phyloP scores from a whole-genome alignment of 2,113 vertebrate species.

The Oryzias woworae region DNA sequence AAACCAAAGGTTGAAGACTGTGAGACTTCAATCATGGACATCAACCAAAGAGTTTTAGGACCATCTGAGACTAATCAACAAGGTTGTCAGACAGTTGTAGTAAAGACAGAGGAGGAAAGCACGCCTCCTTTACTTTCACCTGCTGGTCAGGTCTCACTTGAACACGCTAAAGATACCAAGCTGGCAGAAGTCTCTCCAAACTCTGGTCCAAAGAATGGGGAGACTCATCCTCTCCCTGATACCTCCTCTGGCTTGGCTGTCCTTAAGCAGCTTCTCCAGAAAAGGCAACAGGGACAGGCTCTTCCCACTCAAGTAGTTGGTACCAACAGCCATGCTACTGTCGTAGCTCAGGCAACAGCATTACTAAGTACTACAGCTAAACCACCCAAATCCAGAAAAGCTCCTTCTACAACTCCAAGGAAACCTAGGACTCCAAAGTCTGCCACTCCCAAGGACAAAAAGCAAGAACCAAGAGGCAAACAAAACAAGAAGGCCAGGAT shows the following conservation, averaged over 20 bases:
- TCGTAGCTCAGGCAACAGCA: slow-evolving; percentile 67
- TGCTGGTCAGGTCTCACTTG: background rate
- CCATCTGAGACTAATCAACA: slow-evolving; percentile 41
- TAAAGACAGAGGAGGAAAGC: slow-evolving; percentile 58
- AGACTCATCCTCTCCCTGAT: slow-evolving; percentile 75
- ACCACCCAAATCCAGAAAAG: slow-evolving; percentile 75
- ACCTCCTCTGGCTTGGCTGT: slow-evolving; percentile 88
- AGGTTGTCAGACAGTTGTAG: slow-evolving; percentile 49
- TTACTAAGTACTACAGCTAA: slow-evolving; percentile 63
- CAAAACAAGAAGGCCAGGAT: slow-evolving; percentile 72
- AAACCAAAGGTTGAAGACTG: slow-evolving; percentile 68
- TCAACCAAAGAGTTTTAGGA: slow-evolving; percentile 43
- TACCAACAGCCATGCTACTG: slow-evolving; percentile 52
- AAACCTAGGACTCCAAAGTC: slow-evolving; percentile 82
- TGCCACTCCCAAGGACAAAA: slow-evolving; percentile 79
- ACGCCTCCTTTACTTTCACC: slow-evolving; percentile 6
- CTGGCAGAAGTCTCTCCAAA: slow-evolving; percentile 14
- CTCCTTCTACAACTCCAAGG: slow-evolving; percentile 73
- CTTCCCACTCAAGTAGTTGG: slow-evolving; percentile 66
- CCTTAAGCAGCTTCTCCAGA: slow-evolving; percentile 92
- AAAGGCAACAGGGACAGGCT: slow-evolving; percentile 79
- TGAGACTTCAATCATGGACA: slow-evolving; percentile 66
- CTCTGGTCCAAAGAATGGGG: slow-evolving; percentile 70
- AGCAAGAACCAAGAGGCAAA: slow-evolving; percentile 60
- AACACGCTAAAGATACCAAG: slow-evolving; percentile 16